Evolutionary conservation across 2,888 invertebrate genomes (phyloP), one percentile per base, ranked within the genome.

Genomic region (Drosophila nr. fundita): DNA sequence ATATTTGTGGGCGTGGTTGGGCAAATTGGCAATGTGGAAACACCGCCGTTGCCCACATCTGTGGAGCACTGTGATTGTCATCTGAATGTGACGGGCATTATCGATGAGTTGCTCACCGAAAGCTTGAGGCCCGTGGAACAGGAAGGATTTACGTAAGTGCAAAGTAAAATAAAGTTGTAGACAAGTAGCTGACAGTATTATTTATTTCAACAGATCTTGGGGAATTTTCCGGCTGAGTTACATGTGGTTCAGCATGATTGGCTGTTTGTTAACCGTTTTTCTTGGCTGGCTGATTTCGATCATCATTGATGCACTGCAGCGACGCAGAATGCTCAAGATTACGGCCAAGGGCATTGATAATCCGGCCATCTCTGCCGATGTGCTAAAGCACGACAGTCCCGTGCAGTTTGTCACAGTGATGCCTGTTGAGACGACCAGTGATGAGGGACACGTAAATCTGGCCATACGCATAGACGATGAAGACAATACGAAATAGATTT

Each of bases 171-270:
- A 30, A 1, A 32, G 32, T 24, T 11, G 18, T 5, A 54, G 34
- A 36, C 4, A 18, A 21, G 18, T 29, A 30, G 6, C 27, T 27
- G 40, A 30, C 61, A 30, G 1, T 29, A 21, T 5, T 3, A 29
- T 27, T 10, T 30, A 8, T 32, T 42, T 32, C 30, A 55, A 45
- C 73, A 93, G 93, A 2, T 90, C 91, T 15, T 92, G 92, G 88
- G 93, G 94, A 91, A 92, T 97, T 68, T 97, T 96, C 91, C 94
- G 95, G n/a, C 93, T 97, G 63, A 97, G 97, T 36, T 98, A 98
- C 92, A 95, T 98, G 90, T 98, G 98, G 98, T 98, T 98, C 93
- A 97, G 97, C 10, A 95, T 95, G 61, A 95, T 98, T 66, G 98
- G 98, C 5, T 96, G 96, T 80, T 80, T 95, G 5, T 93, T 96